Evolutionary conservation across 2,113 vertebrate genomes (phyloP).

Genomic region (Erinaceus europaeus): DNA sequence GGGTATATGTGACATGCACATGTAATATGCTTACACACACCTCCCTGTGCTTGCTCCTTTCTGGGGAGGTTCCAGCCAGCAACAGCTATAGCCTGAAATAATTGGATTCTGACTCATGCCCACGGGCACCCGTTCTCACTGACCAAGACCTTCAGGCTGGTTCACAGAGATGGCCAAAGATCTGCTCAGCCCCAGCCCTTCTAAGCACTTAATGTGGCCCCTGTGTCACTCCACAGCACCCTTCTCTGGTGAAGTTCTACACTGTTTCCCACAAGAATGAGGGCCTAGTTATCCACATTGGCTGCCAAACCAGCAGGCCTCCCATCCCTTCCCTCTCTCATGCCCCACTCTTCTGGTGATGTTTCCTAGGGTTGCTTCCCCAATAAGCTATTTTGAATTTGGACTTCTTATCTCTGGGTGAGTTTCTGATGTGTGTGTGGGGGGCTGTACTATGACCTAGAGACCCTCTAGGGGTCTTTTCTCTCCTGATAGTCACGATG

Average conservation of each 20-base stretch:
- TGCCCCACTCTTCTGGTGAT: fast-evolving
- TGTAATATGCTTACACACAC: too few relatives aligned
- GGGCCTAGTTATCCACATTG: not conserved
- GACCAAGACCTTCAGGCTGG: too few relatives aligned
- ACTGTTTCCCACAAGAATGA: not conserved
- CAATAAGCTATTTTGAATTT: not conserved
- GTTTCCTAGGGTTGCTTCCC: not conserved
- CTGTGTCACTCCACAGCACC: too few relatives aligned
- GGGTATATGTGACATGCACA: not conserved
- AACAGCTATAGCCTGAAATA: not conserved
- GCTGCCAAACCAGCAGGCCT: too few relatives aligned
- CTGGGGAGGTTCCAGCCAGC: not conserved
- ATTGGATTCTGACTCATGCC: not conserved
- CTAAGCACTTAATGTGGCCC: too few relatives aligned
- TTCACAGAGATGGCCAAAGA: too few relatives aligned
- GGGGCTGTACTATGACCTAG: not conserved
- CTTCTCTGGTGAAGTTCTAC: too few relatives aligned
- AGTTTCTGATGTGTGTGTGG: not conserved
- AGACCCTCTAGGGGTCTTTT: not conserved
- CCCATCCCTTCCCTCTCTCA: not conserved
- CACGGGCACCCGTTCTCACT: too few relatives aligned
- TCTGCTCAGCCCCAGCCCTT: too few relatives aligned
- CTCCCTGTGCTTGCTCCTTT: not conserved
- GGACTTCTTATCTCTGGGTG: not conserved
- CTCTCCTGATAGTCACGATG: not conserved